These are phyloP conservation scores for Cygnus atratus DNA, from an alignment of 2,113 vertebrate species.

Conservation along the genomic window DNA sequence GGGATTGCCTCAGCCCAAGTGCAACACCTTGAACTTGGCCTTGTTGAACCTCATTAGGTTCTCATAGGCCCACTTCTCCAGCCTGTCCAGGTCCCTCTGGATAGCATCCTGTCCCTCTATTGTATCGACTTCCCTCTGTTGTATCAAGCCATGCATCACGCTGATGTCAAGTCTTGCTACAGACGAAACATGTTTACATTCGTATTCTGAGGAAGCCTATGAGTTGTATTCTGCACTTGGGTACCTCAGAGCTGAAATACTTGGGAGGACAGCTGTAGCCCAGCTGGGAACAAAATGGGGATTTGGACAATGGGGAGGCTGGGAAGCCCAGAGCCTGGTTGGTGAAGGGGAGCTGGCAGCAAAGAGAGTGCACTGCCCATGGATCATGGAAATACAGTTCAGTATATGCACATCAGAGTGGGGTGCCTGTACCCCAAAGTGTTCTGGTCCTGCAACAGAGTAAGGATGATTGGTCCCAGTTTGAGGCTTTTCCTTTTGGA, in stretches of 20 bases:
- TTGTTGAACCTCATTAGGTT: too few relatives aligned
- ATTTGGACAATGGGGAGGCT: background rate
- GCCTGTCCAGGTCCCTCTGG: too few relatives aligned
- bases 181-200: background rate
- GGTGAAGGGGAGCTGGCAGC: background rate
- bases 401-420: background rate
- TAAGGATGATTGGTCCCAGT: accelerated
- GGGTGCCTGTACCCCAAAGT: background rate
- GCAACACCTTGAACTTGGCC: too few relatives aligned
- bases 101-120: too few relatives aligned
- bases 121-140: too few relatives aligned
- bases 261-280: background rate
- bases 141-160: background rate
- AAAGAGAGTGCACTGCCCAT: background rate
- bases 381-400: accelerated
- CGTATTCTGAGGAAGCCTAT: background rate
- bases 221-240: background rate
- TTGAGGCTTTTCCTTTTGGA: background rate
- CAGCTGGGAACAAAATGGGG: background rate
- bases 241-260: background rate
- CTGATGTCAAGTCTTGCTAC: background rate
- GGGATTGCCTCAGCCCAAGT: too few relatives aligned
- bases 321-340: background rate
- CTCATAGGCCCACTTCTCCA: too few relatives aligned
- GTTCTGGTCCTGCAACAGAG: background rate